A percentile compares a stretch with the other conserved stretches of the same genome.
Conservation (phyloP, 1,140 invertebrate species). For the Megalopta genalis region DNA sequence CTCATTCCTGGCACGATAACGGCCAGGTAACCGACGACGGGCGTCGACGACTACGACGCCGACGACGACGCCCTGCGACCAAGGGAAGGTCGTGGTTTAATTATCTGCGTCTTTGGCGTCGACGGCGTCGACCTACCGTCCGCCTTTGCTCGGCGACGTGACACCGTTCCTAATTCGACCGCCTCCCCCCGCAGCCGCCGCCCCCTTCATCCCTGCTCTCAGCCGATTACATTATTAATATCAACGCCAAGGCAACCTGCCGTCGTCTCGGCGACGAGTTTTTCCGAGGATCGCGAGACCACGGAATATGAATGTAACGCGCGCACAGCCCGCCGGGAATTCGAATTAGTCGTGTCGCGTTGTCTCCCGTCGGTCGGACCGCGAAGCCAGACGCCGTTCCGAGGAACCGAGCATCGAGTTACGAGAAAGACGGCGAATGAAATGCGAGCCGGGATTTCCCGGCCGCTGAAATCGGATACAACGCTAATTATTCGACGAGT, state of each 20-base stretch:
- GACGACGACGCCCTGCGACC: slow-evolving; percentile 30
- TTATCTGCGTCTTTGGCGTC: slow-evolving; percentile 61
- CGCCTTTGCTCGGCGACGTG: slow-evolving; percentile 58
- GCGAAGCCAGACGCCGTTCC: not conserved
- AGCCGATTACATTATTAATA: slow-evolving; percentile 69
- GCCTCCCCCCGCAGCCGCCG: not conserved
- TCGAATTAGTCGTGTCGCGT: slow-evolving; percentile 45
- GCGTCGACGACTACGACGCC: slow-evolving; percentile 22
- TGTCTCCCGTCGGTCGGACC: not conserved
- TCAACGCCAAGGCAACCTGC: slow-evolving; percentile 47
- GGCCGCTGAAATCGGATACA: not conserved
- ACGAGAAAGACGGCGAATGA: not conserved
- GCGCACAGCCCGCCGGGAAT: slow-evolving; percentile 8
- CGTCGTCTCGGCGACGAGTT: slow-evolving; percentile 32
- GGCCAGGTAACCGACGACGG: slow-evolving; percentile 60
- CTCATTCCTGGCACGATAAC: slow-evolving; percentile 64
- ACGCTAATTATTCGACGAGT: too few species aligned
- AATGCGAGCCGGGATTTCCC: not conserved
- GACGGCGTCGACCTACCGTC: slow-evolving; percentile 35
- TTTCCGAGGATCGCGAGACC: slow-evolving; percentile 37
- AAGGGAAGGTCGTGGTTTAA: slow-evolving; percentile 61
- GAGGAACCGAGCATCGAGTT: slow-evolving; percentile 7
- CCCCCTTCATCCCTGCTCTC: not conserved
- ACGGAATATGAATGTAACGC: slow-evolving; percentile 32
- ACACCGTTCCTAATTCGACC: slow-evolving; percentile 63